Evolutionary conservation across 1,140 invertebrate genomes (phyloP).

Genomic region (Popillia japonica): DNA sequence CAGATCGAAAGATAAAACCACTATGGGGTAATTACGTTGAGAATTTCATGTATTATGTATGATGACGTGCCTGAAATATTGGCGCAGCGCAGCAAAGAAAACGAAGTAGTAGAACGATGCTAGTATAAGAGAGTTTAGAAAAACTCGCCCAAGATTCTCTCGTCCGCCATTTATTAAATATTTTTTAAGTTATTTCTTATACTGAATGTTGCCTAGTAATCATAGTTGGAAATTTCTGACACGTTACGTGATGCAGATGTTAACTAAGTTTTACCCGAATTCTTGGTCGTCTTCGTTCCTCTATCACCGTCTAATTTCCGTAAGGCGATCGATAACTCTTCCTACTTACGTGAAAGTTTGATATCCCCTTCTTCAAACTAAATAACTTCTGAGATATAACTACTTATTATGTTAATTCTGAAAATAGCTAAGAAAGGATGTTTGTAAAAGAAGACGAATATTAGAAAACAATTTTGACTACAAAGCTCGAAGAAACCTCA

Average conservation of each 20-base stretch:
- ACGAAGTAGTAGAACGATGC: neutral
- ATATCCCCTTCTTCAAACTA: neutral
- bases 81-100: neutral
- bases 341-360: neutral
- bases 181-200: constrained; percentile 31
- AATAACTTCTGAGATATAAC: neutral
- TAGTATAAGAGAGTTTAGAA: constrained; percentile 9
- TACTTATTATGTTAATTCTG: neutral
- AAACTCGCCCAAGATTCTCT: neutral
- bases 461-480: neutral
- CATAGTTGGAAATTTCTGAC: constrained; percentile 21
- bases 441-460: too few species aligned
- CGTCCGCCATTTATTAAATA: constrained; percentile 18
- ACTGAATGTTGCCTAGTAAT: constrained; percentile 27
- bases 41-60: constrained; percentile 31
- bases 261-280: constrained; percentile 20
- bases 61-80: constrained; percentile 26
- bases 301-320: constrained; percentile 18
- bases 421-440: neutral
- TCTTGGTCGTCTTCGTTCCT: constrained; percentile 10
- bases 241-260: constrained; percentile 29
- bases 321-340: constrained; percentile 8
- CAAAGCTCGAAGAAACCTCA: too few species aligned
- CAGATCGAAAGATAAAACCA: constrained; percentile 1
- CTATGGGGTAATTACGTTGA: constrained; percentile 4